Conservation (phyloP, 2,113 vertebrate genomes). For the Sitta europaea region DNA sequence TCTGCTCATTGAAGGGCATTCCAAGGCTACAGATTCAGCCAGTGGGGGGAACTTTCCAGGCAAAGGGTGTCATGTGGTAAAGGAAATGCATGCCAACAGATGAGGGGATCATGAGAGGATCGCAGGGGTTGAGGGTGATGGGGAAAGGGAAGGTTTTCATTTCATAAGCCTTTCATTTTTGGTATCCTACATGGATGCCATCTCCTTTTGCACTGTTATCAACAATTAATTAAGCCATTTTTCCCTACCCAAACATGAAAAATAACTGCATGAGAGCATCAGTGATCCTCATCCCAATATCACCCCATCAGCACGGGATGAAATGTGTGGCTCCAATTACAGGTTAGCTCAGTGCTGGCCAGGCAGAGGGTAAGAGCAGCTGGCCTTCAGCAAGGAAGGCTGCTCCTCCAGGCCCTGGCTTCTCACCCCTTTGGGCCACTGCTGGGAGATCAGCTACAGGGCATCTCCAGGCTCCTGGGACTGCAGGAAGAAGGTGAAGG, state of each 20-base stretch:
- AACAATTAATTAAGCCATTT: background rate
- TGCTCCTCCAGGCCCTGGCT: background rate
- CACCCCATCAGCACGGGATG: background rate
- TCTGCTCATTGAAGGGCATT: constrained; percentile 59
- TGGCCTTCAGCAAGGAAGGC: background rate
- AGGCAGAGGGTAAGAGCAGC: background rate
- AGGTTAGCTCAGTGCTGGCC: background rate
- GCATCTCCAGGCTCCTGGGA: background rate
- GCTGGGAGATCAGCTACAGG: background rate
- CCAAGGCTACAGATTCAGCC: constrained; percentile 45
- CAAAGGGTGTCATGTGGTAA: constrained; percentile 51
- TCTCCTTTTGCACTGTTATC: background rate
- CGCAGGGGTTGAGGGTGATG: background rate
- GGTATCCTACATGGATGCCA: background rate
- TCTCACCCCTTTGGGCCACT: background rate
- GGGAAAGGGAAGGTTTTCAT: background rate
- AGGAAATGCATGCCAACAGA: constrained; percentile 74
- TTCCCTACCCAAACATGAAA: background rate
- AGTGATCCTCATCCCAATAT: background rate
- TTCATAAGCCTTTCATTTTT: background rate
- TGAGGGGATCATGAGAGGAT: constrained; percentile 35
- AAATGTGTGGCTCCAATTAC: background rate
- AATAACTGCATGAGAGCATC: background rate
- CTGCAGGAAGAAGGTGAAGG: constrained; percentile 1
- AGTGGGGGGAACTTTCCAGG: constrained; percentile 46